phyloP scores from a whole-genome alignment of 2,113 vertebrate genomes.

The Glaucomys volans region DNA sequence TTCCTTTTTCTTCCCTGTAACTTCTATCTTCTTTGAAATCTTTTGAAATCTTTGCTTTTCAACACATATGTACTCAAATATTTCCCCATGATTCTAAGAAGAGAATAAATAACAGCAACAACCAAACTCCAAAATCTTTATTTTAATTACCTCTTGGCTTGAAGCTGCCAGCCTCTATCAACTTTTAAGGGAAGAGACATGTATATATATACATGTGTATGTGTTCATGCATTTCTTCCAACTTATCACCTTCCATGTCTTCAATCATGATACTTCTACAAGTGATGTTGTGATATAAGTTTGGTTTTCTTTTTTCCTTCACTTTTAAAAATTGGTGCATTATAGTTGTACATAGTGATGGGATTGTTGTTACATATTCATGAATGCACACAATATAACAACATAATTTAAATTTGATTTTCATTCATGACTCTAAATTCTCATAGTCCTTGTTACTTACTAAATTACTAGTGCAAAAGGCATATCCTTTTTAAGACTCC shows the following conservation, averaged over 20 bases:
- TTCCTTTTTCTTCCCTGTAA: neutral
- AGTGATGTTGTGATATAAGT: neutral
- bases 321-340: too few species aligned
- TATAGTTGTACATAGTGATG: too few species aligned
- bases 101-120: neutral
- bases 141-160: neutral
- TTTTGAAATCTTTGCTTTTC: neutral
- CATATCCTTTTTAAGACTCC: neutral
- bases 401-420: too few species aligned
- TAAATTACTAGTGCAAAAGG: too few species aligned
- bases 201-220: neutral
- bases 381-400: too few species aligned
- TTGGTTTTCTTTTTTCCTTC: too few species aligned
- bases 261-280: neutral
- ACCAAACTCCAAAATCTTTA: neutral
- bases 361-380: too few species aligned
- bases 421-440: neutral
- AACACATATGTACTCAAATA: conserved; percentile 2
- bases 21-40: neutral
- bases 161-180: neutral
- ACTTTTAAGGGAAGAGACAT: neutral
- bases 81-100: neutral
- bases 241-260: neutral
- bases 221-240: neutral
- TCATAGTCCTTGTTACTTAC: neutral